phyloP scores from a whole-genome alignment of 1,140 invertebrate genomes.

The Drosophila subobscura region DNA sequence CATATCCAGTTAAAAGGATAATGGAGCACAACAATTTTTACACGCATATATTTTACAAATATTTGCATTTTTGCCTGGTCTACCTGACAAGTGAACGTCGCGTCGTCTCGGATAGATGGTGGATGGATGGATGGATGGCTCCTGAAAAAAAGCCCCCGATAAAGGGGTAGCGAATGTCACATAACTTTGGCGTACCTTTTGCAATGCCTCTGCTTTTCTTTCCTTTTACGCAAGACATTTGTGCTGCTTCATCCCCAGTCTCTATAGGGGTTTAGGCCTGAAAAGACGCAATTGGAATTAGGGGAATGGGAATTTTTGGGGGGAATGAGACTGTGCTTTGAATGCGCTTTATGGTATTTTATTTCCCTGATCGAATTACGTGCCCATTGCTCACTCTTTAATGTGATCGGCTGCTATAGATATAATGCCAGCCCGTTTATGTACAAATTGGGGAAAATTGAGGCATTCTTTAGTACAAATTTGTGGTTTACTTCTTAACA shows the following conservation, averaged over 20 bases:
- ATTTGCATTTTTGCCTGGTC: constrained; percentile 75
- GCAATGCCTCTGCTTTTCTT: constrained; percentile 40
- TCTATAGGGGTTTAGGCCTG: constrained; percentile 54
- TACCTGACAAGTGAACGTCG: constrained; percentile 61
- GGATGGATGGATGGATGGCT: background rate
- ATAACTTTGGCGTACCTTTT: constrained; percentile 78
- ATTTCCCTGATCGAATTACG: constrained; percentile 63
- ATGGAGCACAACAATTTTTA: constrained; percentile 82
- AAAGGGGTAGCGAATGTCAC: constrained; percentile 36
- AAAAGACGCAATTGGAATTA: constrained; percentile 52
- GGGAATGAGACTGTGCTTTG: constrained; percentile 28
- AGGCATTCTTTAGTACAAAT: constrained; percentile 33
- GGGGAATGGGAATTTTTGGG: constrained; percentile 30
- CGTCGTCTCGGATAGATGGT: background rate
- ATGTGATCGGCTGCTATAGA: constrained; percentile 61
- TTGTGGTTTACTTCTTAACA: constrained; percentile 3
- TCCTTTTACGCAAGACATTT: constrained; percentile 47
- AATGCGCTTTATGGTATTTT: constrained; percentile 48
- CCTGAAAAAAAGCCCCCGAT: too few relatives aligned
- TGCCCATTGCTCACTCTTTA: constrained; percentile 48
- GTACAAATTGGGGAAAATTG: constrained; percentile 29
- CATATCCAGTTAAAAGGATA: constrained; percentile 81
- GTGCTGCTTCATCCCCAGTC: constrained; percentile 16
- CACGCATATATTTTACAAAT: constrained; percentile 82
- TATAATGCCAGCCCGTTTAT: constrained; percentile 27